phyloP scores from a whole-genome alignment of 2,888 invertebrate genomes.

The Steinernema scapterisci region DNA sequence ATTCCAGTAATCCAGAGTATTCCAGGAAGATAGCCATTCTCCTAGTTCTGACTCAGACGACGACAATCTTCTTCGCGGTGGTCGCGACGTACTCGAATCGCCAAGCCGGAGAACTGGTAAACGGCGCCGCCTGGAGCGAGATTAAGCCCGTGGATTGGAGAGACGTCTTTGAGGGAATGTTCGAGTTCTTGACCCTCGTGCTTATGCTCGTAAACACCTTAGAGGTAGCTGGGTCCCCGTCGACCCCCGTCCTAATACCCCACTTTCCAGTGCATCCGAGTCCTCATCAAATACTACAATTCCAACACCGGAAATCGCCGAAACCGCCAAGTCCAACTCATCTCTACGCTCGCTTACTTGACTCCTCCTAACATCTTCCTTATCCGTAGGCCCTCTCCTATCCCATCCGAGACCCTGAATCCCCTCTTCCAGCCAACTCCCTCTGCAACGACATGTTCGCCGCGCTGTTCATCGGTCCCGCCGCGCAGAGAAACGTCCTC shows the following conservation, averaged over 20 bases:
- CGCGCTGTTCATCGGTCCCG: not conserved
- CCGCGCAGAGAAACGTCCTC: not conserved
- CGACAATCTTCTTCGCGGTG: not conserved
- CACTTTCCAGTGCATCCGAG: not conserved
- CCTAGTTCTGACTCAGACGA: not conserved
- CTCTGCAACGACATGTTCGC: slow-evolving; percentile 1
- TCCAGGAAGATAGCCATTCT: not conserved
- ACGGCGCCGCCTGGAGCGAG: not conserved
- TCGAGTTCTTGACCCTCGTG: not conserved
- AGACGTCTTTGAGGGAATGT: not conserved
- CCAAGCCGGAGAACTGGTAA: not conserved
- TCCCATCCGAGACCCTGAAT: no score
- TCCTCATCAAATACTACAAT: not conserved
- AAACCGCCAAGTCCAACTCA: not conserved
- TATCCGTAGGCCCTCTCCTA: not conserved
- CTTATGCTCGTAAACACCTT: not conserved
- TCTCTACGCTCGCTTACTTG: not conserved
- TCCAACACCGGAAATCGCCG: not conserved
- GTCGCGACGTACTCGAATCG: not conserved
- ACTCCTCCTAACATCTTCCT: slow-evolving; percentile 1
- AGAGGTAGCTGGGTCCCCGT: not conserved
- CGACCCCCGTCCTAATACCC: no score
- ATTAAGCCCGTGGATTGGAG: not conserved
- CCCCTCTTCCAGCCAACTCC: not conserved
- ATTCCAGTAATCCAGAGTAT: not conserved